Evolutionary conservation across 2,113 vertebrate genomes (phyloP), one percentile per base, ranked within the genome.

Genomic region (Malurus melanocephalus): DNA sequence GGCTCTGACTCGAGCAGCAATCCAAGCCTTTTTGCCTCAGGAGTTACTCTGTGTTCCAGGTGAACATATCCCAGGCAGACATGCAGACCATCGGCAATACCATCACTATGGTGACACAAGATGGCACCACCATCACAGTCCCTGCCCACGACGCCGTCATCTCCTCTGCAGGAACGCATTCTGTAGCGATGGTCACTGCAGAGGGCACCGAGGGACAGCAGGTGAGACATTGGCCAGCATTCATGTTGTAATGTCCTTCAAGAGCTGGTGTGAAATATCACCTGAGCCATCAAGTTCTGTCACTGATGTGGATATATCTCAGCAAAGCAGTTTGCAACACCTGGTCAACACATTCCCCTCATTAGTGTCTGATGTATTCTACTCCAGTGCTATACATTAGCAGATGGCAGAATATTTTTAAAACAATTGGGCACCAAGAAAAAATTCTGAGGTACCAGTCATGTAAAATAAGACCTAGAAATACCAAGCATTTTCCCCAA

Each of bases 101-200:
- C 21, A 99, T 99, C 95, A 99, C 99, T 55, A 99, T 99, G 99
- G 99, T 99, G 77, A 99, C 99, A 30, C 99, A 99, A 77, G 99
- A 99, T 93, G 99, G 99, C 95, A 99, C 99, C 5, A 99, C 99
- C 75, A 99, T 99, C 96, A 99, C 99, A 8, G 99, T 99, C 84
- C 99, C 99, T 43, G 97, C 99, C 48, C 99, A 99, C 1, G 99
- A 99, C 8, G 98, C 98, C 1, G 98, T 98, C 93, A 98, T 99
- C 95, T 97, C 98, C 38, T 97, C 98, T 10, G 98, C 98, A 42
- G 98, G 98, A 55, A 96, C 98, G 33, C 98, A 99, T 87, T 98
- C 98, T 0, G 98, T 99, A 81, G 98, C 99, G 16, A 99, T 99
- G 99, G 99, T 99, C 67, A 98, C 99, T 24, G 97, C 98, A 1